These are phyloP conservation scores for Eristalis intricaria DNA, from an alignment of 2,888 invertebrate genomes.

Conservation along the genomic window DNA sequence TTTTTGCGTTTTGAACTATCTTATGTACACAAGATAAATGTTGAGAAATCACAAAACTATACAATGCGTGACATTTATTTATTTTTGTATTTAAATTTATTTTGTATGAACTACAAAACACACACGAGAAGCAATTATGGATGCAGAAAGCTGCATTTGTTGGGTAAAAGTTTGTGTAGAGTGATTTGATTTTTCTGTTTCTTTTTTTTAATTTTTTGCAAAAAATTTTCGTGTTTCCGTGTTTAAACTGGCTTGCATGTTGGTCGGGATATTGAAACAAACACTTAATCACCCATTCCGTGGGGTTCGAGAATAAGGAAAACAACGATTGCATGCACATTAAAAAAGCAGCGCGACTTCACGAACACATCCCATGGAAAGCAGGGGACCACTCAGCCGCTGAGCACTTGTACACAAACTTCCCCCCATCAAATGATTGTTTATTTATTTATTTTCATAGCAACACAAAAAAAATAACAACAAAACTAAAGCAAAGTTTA, in stretches of 20 bases:
- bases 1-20: neutral
- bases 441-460: conserved; percentile 1
- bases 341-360: neutral
- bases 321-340: too few relatives aligned
- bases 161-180: neutral
- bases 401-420: conserved; percentile 3
- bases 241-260: too few relatives aligned
- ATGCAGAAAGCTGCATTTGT: neutral
- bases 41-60: conserved; percentile 66
- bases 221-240: too few relatives aligned
- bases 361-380: neutral
- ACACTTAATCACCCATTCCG: too few relatives aligned
- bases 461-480: conserved; percentile 61
- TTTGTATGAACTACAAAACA: neutral
- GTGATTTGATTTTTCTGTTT: neutral
- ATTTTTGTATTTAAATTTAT: conserved; percentile 14
- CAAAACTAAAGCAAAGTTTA: conserved; percentile 53
- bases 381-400: too few relatives aligned
- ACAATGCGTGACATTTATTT: conserved; percentile 15
- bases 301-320: too few relatives aligned
- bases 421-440: conserved; percentile 11
- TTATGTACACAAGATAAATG: conserved; percentile 54
- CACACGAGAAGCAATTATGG: neutral
- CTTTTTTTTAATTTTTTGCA: too few relatives aligned
- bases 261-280: too few relatives aligned